These are phyloP conservation scores for Phortica variegata DNA, from an alignment of 1,140 invertebrate genomes.

Conservation along the genomic window DNA sequence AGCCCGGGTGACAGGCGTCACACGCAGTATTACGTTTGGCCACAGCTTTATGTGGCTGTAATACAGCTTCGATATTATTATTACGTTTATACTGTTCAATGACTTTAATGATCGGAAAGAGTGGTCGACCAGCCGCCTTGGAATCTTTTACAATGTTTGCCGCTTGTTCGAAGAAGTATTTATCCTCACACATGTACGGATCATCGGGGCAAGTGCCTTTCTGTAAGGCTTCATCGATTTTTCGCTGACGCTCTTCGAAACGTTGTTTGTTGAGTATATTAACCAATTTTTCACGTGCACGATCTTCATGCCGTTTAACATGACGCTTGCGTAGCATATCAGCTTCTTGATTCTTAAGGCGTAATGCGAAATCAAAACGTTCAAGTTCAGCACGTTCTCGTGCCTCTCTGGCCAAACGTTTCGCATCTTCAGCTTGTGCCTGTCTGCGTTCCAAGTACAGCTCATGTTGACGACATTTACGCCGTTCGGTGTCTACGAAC, in stretches of 20 bases:
- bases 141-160: constrained; percentile 21
- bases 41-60: constrained; percentile 11
- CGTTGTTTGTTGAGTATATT: constrained; percentile 15
- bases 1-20: constrained; percentile 37
- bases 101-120: constrained; percentile 25
- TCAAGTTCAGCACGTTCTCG: constrained; percentile 13
- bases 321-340: constrained; percentile 13
- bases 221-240: constrained; percentile 22
- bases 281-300: constrained; percentile 8
- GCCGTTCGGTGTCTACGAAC: constrained; percentile 17
- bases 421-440: constrained; percentile 14
- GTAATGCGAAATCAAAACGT: constrained; percentile 28
- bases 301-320: constrained; percentile 3
- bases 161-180: constrained; percentile 27
- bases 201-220: constrained; percentile 25
- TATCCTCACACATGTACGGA: constrained; percentile 28
- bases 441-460: constrained; percentile 19
- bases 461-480: constrained; percentile 9
- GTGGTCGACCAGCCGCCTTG: constrained; percentile 21
- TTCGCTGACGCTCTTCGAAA: constrained; percentile 19
- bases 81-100: constrained; percentile 19
- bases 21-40: constrained; percentile 17
- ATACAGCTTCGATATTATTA: constrained; percentile 20
- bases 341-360: constrained; percentile 15
- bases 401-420: not conserved